These are phyloP conservation scores for Lipotes vexillifer DNA, from an alignment of 2,113 vertebrate genomes.

Conservation along the genomic window DNA sequence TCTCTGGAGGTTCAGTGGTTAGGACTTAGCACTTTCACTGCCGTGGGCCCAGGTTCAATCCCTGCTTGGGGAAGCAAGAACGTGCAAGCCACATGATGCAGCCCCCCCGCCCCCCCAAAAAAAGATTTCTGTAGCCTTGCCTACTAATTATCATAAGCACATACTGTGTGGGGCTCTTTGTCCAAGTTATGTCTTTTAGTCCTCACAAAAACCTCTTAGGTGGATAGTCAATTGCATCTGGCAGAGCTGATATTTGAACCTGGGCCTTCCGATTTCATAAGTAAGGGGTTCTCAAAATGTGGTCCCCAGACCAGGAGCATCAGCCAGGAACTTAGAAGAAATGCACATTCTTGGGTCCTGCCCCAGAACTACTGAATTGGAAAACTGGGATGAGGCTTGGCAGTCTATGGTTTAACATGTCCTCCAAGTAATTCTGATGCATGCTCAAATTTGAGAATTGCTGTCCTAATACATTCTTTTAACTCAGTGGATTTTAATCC, in stretches of 20 bases:
- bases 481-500: neutral
- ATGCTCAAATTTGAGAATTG: neutral
- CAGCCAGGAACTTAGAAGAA: neutral
- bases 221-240: neutral
- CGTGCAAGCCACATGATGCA: neutral
- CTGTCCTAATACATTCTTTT: neutral
- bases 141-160: neutral
- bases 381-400: too few relatives aligned
- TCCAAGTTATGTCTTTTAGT: neutral
- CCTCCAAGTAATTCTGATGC: neutral
- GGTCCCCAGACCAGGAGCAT: neutral
- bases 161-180: neutral
- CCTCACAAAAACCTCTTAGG: neutral
- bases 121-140: neutral
- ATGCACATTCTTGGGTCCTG: neutral
- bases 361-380: neutral
- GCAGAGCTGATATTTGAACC: neutral
- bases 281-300: neutral
- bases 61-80: neutral
- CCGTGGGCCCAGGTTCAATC: neutral
- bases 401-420: neutral
- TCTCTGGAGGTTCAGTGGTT: neutral
- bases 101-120: neutral
- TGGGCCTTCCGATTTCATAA: rapidly evolving
- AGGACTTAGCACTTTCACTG: neutral